phyloP scores from a whole-genome alignment of 2,888 invertebrate genomes.

The Sarcophaga caerulescens region DNA sequence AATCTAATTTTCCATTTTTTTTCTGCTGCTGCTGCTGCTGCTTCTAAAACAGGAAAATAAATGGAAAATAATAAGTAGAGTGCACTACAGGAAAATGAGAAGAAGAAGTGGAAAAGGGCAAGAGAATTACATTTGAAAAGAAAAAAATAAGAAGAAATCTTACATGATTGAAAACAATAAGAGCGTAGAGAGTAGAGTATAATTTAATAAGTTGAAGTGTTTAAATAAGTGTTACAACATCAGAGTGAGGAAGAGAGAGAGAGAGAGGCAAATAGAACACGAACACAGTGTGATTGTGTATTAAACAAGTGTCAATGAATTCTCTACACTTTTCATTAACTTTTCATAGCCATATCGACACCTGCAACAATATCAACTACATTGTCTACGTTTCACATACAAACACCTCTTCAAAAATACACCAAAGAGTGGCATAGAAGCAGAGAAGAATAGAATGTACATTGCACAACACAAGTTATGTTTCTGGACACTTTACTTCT shows the following conservation, averaged over 20 bases:
- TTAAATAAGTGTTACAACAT: slow-evolving; percentile 39
- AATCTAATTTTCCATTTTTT: background rate
- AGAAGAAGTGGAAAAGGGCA: slow-evolving; percentile 7
- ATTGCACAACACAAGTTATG: too few relatives aligned
- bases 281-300: slow-evolving; percentile 24
- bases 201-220: slow-evolving; percentile 66
- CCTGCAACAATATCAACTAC: background rate
- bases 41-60: slow-evolving; percentile 20
- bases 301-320: slow-evolving; percentile 60
- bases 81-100: background rate
- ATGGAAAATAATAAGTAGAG: background rate
- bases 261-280: background rate
- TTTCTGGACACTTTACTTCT: background rate
- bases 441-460: too few relatives aligned
- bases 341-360: background rate
- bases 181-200: slow-evolving; percentile 57
- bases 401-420: too few relatives aligned
- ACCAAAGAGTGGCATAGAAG: too few relatives aligned
- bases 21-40: slow-evolving; percentile 36
- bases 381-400: background rate
- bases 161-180: slow-evolving; percentile 59
- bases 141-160: slow-evolving; percentile 19
- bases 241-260: background rate
- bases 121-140: slow-evolving; percentile 35
- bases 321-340: slow-evolving; percentile 16